These are phyloP conservation scores for Tupaia chinensis DNA, from an alignment of 2,113 vertebrate species.

Conservation along the genomic window DNA sequence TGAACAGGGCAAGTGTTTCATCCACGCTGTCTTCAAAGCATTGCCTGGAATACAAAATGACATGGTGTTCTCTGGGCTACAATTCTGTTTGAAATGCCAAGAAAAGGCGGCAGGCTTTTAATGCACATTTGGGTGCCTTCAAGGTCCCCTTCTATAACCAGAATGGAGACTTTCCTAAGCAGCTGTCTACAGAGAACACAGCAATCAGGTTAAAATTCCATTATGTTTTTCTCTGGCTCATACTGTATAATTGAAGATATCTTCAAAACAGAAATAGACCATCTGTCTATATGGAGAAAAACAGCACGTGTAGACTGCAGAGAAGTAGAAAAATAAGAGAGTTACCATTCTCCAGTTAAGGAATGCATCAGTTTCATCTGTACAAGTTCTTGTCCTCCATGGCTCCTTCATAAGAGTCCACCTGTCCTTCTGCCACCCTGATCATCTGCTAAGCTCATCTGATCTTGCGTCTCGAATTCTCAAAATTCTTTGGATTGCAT, in stretches of 20 bases:
- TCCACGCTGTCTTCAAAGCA: slow-evolving; percentile 22
- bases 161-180: slow-evolving; percentile 45
- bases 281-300: background rate
- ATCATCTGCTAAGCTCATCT: background rate
- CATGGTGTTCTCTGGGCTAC: slow-evolving; percentile 40
- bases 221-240: background rate
- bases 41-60: slow-evolving; percentile 62
- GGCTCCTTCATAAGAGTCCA: background rate
- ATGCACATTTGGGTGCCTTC: background rate
- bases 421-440: background rate
- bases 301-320: no score
- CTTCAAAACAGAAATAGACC: slow-evolving; percentile 24
- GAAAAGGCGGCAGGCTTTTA: slow-evolving; percentile 34
- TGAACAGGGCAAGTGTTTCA: slow-evolving; percentile 39
- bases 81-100: slow-evolving; percentile 63
- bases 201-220: slow-evolving; percentile 32
- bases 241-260: slow-evolving; percentile 29
- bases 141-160: background rate
- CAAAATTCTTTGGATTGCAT: background rate
- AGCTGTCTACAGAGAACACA: slow-evolving; percentile 30
- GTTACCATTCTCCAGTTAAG: background rate
- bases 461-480: background rate
- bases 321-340: background rate
- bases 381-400: background rate
- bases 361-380: background rate